Percentiles rank a stretch among this genome's conserved stretches.
Evolutionary conservation across 2,113 vertebrate species (phyloP).

Genomic region (Monopterus albus): DNA sequence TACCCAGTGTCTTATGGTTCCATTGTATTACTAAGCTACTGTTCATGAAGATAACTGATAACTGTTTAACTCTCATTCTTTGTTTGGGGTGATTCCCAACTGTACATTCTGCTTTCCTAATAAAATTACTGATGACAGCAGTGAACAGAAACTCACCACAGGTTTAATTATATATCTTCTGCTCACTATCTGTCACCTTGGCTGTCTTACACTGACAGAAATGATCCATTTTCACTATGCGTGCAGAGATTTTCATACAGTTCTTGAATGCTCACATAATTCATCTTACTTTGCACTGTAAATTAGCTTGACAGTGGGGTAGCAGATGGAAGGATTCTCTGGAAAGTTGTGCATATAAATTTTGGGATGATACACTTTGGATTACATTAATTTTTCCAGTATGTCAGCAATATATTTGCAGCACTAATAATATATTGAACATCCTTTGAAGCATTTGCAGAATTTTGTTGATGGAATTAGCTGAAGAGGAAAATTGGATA

Average conservation of each 20-base stretch:
- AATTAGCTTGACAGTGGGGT: not conserved
- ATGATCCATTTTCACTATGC: conserved; percentile 24
- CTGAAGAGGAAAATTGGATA: conserved; percentile 35
- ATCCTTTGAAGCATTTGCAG: not conserved
- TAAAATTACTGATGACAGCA: conserved; percentile 48
- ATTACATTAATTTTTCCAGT: too few species aligned
- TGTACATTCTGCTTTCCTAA: conserved; percentile 25
- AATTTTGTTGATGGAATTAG: not conserved
- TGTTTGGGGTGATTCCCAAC: conserved; percentile 2
- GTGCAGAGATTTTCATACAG: not conserved
- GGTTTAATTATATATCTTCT: conserved; percentile 42
- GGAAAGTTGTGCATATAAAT: not conserved
- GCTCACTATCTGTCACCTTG: conserved; percentile 31
- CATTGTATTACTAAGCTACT: too few species aligned
- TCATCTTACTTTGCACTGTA: not conserved
- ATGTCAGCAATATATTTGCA: conserved; percentile 1
- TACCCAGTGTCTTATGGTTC: not conserved
- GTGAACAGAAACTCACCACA: conserved; percentile 32
- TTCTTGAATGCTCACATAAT: not conserved
- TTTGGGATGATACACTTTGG: too few species aligned
- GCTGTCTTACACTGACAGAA: conserved; percentile 28
- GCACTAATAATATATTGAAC: not conserved
- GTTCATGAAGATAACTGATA: too few species aligned
- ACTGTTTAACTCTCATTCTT: not conserved
- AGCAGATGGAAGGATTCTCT: not conserved